phyloP scores from a whole-genome alignment of 2,113 vertebrate species.

The Lipophrys pholis region DNA sequence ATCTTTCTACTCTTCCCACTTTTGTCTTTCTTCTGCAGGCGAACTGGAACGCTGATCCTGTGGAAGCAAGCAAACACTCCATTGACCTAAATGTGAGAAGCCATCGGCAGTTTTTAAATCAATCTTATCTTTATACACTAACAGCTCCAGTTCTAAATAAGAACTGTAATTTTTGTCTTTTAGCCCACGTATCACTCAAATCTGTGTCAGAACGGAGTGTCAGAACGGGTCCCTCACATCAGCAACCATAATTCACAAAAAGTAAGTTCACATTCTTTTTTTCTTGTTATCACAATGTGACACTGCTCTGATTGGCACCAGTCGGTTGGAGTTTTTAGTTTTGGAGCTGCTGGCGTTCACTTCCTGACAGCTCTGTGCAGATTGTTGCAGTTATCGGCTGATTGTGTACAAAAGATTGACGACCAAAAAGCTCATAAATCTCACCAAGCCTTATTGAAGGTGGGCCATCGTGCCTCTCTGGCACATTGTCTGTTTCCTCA shows the following conservation, averaged over 20 bases:
- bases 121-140: too few species aligned
- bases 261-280: conserved; percentile 37
- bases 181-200: conserved; percentile 43
- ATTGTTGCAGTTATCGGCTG: neutral
- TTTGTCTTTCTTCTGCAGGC: conserved; percentile 31
- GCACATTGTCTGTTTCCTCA: conserved; percentile 10
- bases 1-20: neutral
- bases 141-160: neutral
- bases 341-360: conserved; percentile 1
- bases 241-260: conserved; percentile 36
- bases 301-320: neutral
- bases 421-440: neutral
- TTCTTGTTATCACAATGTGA: neutral
- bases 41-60: conserved; percentile 36
- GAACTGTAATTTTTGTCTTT: conserved; percentile 8
- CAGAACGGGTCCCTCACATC: conserved; percentile 22
- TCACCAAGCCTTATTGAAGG: neutral
- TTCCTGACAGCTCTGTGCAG: neutral
- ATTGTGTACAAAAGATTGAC: neutral
- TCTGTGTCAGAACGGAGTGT: conserved; percentile 45
- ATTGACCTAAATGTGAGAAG: conserved; percentile 40
- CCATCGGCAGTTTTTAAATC: neutral
- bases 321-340: neutral
- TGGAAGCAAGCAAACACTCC: conserved; percentile 24
- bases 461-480: neutral